phyloP scores from a whole-genome alignment of 2,888 invertebrate species.

The Steinernema scapterisci region DNA sequence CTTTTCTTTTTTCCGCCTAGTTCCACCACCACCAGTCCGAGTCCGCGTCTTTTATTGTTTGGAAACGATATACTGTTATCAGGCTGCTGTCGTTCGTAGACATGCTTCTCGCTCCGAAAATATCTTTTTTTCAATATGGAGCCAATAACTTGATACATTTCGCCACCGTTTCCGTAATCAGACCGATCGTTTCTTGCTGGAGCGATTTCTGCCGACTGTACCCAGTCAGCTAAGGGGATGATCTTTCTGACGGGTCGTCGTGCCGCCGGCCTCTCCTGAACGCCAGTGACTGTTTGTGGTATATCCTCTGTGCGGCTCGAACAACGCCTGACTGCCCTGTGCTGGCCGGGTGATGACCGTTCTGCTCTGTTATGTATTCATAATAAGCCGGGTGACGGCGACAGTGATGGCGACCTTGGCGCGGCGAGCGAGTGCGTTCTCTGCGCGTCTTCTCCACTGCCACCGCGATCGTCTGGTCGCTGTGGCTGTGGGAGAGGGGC shows the following conservation, averaged over 20 bases:
- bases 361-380: slow-evolving; percentile 32
- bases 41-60: too few relatives aligned
- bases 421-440: slow-evolving; percentile 3
- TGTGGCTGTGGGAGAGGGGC: neutral
- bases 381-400: slow-evolving; percentile 30
- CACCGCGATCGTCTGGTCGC: slow-evolving; percentile 22
- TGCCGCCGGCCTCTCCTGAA: too few relatives aligned
- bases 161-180: neutral
- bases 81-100: too few relatives aligned
- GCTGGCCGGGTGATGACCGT: slow-evolving; percentile 15
- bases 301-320: too few relatives aligned
- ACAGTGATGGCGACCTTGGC: slow-evolving; percentile 28
- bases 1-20: neutral
- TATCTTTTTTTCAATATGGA: too few relatives aligned
- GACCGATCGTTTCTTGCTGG: neutral
- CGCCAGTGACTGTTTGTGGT: too few relatives aligned
- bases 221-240: neutral
- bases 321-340: neutral
- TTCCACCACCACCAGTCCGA: too few relatives aligned
- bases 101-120: too few relatives aligned
- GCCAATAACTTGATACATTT: too few relatives aligned
- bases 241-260: too few relatives aligned
- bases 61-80: too few relatives aligned
- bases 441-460: neutral
- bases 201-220: neutral